Evolutionary conservation across 2,797 vertebrate species (phyloP), one percentile per base, ranked within the genome.

Genomic region (Malacoctenus gilli): DNA sequence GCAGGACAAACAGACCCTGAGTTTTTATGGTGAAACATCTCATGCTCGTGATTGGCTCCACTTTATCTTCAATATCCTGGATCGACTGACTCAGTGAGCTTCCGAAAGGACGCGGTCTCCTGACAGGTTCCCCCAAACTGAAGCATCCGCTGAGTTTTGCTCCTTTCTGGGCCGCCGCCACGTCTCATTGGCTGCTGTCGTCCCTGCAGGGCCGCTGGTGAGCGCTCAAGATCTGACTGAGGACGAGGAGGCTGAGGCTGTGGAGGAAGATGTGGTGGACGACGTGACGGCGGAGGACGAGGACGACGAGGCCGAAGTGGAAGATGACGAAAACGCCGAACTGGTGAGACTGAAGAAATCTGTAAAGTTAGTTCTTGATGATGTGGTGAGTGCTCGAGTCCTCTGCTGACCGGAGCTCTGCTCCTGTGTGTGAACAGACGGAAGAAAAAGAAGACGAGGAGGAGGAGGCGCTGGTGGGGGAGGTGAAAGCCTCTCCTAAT

Each of bases 361-460:
- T n/a, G n/a, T n/a, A n/a, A n/a, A n/a, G n/a, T n/a, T n/a, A n/a
- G n/a, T n/a, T n/a, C n/a, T n/a, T n/a, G n/a, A n/a, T n/a, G n/a
- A n/a, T n/a, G n/a, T n/a, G n/a, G n/a, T n/a, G n/a, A n/a, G n/a
- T n/a, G n/a, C n/a, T n/a, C n/a, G n/a, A n/a, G n/a, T n/a, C n/a
- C n/a, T n/a, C n/a, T n/a, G n/a, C n/a, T n/a, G n/a, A n/a, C n/a
- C 6, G 25, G 25, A 28, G 25, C 25, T 28, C 5, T 28, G 25
- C 25, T 6, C 25, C 9, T 61, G 40, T 56, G 2, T 59, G 1
- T 54, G 18, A 67, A 1, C 75, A 98, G 95, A 93, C 91, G 47
- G 97, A 98, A 87, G 97, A 97, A 66, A 97, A 97, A 81, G 92
- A 92, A 5, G 96, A 98, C 13, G 96, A 99, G 56, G 97, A 98